Evolutionary conservation across 1,140 invertebrate species (phyloP).

Genomic region (Bradysia coprophila): DNA sequence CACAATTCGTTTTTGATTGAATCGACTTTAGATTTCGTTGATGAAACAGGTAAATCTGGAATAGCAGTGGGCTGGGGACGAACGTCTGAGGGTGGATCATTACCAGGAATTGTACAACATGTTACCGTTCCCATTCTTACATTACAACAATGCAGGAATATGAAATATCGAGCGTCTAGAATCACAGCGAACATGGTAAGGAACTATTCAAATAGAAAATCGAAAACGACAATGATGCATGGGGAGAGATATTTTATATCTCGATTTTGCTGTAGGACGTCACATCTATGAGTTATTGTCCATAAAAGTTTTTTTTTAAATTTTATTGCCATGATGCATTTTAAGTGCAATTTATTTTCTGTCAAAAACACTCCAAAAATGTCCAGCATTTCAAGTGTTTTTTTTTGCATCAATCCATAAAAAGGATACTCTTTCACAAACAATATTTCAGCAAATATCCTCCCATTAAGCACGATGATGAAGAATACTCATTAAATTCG

Average conservation of each 20-base stretch:
- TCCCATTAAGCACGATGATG: too few species aligned
- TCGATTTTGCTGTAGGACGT: neutral
- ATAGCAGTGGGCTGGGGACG: conserved; percentile 32
- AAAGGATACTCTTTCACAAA: too few species aligned
- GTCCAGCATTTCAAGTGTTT: too few species aligned
- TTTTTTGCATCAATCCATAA: too few species aligned
- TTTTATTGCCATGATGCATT: neutral
- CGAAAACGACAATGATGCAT: neutral
- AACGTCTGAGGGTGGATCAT: conserved; percentile 54
- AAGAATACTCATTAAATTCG: too few species aligned
- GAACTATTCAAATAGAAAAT: conserved; percentile 7
- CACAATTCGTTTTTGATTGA: too few species aligned
- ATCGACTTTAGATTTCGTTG: too few species aligned
- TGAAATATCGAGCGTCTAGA: conserved; percentile 60
- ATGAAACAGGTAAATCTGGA: neutral
- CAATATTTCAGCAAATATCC: too few species aligned
- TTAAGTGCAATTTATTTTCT: neutral
- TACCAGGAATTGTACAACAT: conserved; percentile 63
- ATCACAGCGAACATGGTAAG: conserved; percentile 60
- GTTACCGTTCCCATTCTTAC: conserved; percentile 68
- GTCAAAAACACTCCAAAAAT: conserved; percentile 9
- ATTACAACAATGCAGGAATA: conserved; percentile 52
- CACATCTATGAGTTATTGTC: neutral
- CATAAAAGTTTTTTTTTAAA: neutral
- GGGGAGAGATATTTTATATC: neutral